phyloP scores from a whole-genome alignment of 2,888 invertebrate species.

The Morpho deidamia region DNA sequence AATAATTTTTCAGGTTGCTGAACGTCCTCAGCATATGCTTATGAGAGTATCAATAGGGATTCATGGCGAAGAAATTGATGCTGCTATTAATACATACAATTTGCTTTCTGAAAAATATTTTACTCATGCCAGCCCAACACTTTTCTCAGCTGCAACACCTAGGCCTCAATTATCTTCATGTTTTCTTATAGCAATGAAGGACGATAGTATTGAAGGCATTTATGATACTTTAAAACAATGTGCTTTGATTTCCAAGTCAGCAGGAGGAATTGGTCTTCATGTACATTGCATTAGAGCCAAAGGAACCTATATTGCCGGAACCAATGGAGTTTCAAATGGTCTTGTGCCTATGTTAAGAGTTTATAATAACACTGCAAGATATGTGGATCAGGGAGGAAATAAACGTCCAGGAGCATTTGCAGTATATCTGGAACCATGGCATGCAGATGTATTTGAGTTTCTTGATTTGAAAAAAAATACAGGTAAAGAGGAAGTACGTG shows the following conservation, averaged over 20 bases:
- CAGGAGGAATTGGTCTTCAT: constrained; percentile 98
- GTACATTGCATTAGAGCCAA: constrained; percentile 96
- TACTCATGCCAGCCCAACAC: constrained; percentile 98
- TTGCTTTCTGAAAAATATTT: constrained; percentile 96
- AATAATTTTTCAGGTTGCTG: constrained; percentile 81
- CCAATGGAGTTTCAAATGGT: constrained; percentile 96
- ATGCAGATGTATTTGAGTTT: constrained; percentile 97
- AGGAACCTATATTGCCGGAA: constrained; percentile 95
- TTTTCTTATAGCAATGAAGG: constrained; percentile 95
- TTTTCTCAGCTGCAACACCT: constrained; percentile 96
- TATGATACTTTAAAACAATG: constrained; percentile 94
- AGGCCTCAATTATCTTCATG: constrained; percentile 97
- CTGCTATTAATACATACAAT: constrained; percentile 97
- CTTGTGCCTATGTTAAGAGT: constrained; percentile 97
- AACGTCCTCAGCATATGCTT: constrained; percentile 98
- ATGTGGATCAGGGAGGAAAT: constrained; percentile 98
- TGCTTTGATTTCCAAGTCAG: constrained; percentile 96
- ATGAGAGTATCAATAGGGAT: constrained; percentile 99
- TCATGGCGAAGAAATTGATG: constrained; percentile 94
- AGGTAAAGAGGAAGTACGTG: constrained; percentile 95
- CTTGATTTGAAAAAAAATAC: constrained; percentile 96
- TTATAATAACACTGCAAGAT: constrained; percentile 96
- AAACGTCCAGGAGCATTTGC: constrained; percentile 99
- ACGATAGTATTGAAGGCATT: constrained; percentile 97
- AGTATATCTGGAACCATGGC: constrained; percentile 99